These are phyloP conservation scores for Crax fasciolata DNA, from an alignment of 2,797 vertebrate species.

Conservation along the genomic window DNA sequence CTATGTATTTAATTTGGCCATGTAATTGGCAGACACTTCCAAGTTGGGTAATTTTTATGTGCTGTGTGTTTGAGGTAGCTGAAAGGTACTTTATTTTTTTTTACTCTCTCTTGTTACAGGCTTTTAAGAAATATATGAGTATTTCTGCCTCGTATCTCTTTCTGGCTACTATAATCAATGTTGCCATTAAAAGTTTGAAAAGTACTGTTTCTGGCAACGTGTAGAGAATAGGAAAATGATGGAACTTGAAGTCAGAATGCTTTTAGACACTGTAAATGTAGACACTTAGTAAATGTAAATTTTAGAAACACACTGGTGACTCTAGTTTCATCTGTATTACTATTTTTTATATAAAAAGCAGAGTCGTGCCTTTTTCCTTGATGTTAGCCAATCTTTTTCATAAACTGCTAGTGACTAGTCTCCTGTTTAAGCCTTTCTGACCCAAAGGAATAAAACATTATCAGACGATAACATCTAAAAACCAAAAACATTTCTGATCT, in stretches of 20 bases:
- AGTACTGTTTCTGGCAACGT: neutral
- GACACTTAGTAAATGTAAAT: neutral
- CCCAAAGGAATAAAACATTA: neutral
- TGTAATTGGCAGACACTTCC: slow-evolving; percentile 14
- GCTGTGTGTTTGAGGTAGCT: neutral
- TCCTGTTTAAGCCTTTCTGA: neutral
- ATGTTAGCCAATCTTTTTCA: neutral
- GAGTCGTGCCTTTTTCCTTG: neutral
- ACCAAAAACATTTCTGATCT: neutral
- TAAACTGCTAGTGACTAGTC: neutral
- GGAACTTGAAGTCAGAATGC: neutral
- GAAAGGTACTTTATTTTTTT: neutral
- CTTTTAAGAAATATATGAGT: neutral
- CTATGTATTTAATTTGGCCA: slow-evolving; percentile 28
- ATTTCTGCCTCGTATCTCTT: neutral
- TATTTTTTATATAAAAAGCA: neutral
- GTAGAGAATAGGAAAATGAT: neutral
- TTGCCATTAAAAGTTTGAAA: neutral
- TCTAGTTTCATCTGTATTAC: neutral
- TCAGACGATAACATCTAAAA: neutral
- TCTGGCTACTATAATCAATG: neutral
- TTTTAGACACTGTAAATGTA: neutral
- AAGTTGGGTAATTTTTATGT: neutral
- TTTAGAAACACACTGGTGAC: neutral
- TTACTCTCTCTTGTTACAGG: neutral